These are phyloP conservation scores for Micropterix aruncella DNA, from an alignment of 2,888 invertebrate species.

Conservation along the genomic window DNA sequence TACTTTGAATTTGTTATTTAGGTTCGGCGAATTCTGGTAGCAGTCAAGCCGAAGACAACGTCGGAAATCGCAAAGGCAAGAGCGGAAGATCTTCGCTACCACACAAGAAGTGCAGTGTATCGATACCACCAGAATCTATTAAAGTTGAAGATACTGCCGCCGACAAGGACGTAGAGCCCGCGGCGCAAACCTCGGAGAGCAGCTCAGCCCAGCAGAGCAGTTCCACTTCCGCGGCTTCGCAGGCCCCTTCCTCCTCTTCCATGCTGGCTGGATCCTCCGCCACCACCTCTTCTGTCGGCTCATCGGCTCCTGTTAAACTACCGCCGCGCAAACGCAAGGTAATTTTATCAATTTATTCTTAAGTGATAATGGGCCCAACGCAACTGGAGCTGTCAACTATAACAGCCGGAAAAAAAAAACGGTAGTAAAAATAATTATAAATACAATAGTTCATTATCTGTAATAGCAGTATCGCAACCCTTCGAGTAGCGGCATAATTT, in stretches of 20 bases:
- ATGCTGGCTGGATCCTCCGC: constrained; percentile 15
- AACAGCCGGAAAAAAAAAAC: too few species aligned
- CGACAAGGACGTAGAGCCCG: constrained; percentile 3
- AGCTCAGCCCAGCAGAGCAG: background rate
- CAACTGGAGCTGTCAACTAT: too few species aligned
- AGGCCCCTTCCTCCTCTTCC: constrained; percentile 12
- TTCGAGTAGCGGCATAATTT: too few species aligned
- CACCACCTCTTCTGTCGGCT: constrained; percentile 11
- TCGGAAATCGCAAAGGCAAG: background rate
- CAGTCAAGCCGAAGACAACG: background rate
- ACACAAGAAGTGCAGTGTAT: background rate
- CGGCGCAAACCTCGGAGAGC: background rate
- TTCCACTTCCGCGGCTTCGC: background rate
- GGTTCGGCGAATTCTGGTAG: background rate
- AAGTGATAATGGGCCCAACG: too few species aligned
- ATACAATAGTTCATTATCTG: too few species aligned
- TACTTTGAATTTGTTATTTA: too few species aligned
- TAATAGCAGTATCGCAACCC: too few species aligned
- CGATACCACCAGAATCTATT: background rate
- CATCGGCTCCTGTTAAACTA: constrained; percentile 34
- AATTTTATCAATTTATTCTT: constrained; percentile 52
- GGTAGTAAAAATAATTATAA: too few species aligned
- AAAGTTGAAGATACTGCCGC: background rate
- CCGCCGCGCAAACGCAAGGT: constrained; percentile 71
- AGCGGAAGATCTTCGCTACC: background rate